Evolutionary conservation across 2,797 vertebrate species (phyloP), one percentile per base, ranked within the genome.

Genomic region (Protonibea diacanthus): DNA sequence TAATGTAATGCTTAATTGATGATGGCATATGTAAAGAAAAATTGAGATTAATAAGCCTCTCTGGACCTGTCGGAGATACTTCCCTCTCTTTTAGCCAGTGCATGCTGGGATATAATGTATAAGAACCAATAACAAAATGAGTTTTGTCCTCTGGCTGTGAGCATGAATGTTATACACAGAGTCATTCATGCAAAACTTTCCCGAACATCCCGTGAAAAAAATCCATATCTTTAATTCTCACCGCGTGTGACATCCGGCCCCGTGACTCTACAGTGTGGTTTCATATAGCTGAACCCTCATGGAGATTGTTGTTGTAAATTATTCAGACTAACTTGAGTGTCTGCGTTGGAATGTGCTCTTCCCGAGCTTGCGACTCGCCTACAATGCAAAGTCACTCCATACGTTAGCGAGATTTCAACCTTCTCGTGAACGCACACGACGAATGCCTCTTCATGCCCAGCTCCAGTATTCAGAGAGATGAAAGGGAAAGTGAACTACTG

Each of bases 301-400:
- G 75, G 85, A 90, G 83, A 91, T 89, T 84, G 79, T 89, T 27
- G n/a, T 13, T 73, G 88, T 95, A 83, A 94, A 93, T 95, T 91
- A 94, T 94, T 94, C 70, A 95, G 74, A 74, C 82, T 69, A 60
- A 83, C 81, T 87, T 63, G 73, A 90, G 86, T 73, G 90, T 84
- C 82, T 88, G 78, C 72, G 78, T 82, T 83, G 75, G 76, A 87
- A 87, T 82, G 83, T 68, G 71, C 71, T 82, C 77, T 45, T 69
- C 77, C 33, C 76, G 71, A 66, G 77, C 68, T 9, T 33, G 70
- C 8, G 27, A 71, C 78, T 86, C 83, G 81, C 90, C 72, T 76
- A 80, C 85, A 83, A 92, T 86, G 80, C 83, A 84, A 51, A 48
- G 73, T 80, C 74, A 80, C 73, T 78, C 29, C 23, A 58, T 60